phyloP scores from a whole-genome alignment of 37 sponge, comb jelly and placozoan genomes.

The Halichondria panicea region DNA sequence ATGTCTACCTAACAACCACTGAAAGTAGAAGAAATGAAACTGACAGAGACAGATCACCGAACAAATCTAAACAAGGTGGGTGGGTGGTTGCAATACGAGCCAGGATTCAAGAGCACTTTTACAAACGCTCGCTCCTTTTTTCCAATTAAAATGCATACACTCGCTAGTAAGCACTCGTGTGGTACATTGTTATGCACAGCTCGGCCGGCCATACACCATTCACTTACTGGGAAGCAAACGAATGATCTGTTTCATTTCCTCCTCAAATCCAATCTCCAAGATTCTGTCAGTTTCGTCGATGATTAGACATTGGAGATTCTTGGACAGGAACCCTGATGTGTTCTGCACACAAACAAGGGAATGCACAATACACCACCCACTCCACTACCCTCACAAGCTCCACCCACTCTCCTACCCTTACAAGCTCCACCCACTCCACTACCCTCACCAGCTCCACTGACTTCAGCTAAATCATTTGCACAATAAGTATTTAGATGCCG shows the following conservation, averaged over 20 bases:
- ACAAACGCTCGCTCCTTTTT: not conserved
- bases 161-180: not conserved
- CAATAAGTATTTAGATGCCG: no score
- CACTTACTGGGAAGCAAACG: slow-evolving; percentile 67
- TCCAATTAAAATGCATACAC: not conserved
- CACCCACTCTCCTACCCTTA: not conserved
- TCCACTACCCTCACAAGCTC: not conserved
- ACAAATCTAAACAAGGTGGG: not conserved
- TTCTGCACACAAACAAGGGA: slow-evolving; percentile 43
- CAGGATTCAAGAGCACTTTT: not conserved
- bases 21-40: not conserved
- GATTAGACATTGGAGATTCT: slow-evolving; percentile 81
- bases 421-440: not conserved
- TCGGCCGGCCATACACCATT: not conserved
- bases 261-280: slow-evolving; percentile 93
- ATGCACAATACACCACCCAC: not conserved
- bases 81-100: not conserved
- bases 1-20: not conserved
- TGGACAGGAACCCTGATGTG: slow-evolving; percentile 75
- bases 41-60: not conserved
- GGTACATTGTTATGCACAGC: not conserved
- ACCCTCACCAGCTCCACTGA: no score
- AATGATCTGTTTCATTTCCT: slow-evolving; percentile 92
- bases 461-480: no score
- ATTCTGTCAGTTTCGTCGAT: slow-evolving; percentile 95